Percentiles rank a stretch among this genome's conserved stretches.
Evolutionary conservation across 2,888 invertebrate genomes (phyloP).

Genomic region (Melieria omissa): DNA sequence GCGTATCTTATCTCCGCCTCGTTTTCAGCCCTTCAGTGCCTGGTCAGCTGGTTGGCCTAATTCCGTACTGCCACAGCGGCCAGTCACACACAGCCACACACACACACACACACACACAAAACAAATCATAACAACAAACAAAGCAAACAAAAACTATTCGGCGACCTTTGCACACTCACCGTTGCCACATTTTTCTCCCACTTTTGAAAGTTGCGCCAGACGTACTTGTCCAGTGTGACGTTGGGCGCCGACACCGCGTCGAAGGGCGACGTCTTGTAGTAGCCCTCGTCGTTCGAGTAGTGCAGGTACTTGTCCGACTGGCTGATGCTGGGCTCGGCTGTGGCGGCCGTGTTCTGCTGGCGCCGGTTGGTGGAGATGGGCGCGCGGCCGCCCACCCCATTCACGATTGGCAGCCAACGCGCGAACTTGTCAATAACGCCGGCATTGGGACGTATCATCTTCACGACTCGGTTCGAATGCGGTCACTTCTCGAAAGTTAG

Average conservation of each 20-base stretch:
- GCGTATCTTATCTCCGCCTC: too few relatives aligned
- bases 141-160: neutral
- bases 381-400: constrained; percentile 6
- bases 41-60: too few relatives aligned
- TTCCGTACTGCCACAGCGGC: too few relatives aligned
- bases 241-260: constrained; percentile 69
- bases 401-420: too few relatives aligned
- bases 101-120: neutral
- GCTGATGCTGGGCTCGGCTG: constrained; percentile 50
- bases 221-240: constrained; percentile 71
- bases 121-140: neutral
- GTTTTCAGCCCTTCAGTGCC: too few relatives aligned
- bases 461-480: too few relatives aligned
- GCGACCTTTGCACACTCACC: constrained; percentile 67
- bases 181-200: constrained; percentile 74
- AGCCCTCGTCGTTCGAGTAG: constrained; percentile 59
- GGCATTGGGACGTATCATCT: too few relatives aligned
- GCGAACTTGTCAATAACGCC: too few relatives aligned
- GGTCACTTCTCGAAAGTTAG: neutral
- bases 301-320: constrained; percentile 58
- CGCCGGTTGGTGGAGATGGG: constrained; percentile 51
- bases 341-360: constrained; percentile 54
- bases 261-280: constrained; percentile 67
- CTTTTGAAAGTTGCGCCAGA: constrained; percentile 73
- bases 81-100: neutral